Base-by-base conservation (phyloP, 2,113 vertebrate genomes). In the Carassius auratus region DNA sequence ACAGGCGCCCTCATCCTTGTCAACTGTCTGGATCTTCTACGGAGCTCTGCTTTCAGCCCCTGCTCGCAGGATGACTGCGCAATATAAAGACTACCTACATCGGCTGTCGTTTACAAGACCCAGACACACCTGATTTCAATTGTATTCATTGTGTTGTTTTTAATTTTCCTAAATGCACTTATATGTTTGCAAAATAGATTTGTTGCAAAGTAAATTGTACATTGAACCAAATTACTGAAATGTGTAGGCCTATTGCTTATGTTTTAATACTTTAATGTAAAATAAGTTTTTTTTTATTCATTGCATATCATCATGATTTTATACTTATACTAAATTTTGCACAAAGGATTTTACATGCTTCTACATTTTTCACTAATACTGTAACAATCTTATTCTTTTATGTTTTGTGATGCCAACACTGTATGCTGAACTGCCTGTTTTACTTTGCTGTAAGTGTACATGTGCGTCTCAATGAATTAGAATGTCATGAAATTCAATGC, bases 1-100 rank as follows among this genome's bases (percentile, higher is more conserved):
- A 99, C 97, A 0, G 98, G 98, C 81, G 95, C 98, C 0, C 93
- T 99, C n/a, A 97, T 99, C 91, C 95, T 99, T 0, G 97, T 99
- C 88, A 97, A 99, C 93, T 95, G 96, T 21, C 90, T 99, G 93
- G 98, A 99, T 87, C 88, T 94, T 57, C 94, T 99, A 81, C 91
- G 98, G n/a, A 96, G 97, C 19, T 95, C 96, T 0, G 97, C 97
- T 89, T 99, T 99, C 92, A 97, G 96, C 88, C 95, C 96, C 0
- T 86, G 90, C 3, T 91, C 95, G 87, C 95, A 95, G 0, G 97
- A 97, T 0, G 98, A 99, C 92, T 95, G 94, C 5, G 96, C 96
- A 85, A 97, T 98, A 91, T 99, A 93, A 96, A 14, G 6, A 33
- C 38, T 13, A 83, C 8, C 30, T 86, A 45, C 42, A 87, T 38